Evolutionary conservation across 2,888 invertebrate genomes (phyloP), one percentile per base, ranked within the genome.

Genomic region (Lepidocyrtinus sp.): DNA sequence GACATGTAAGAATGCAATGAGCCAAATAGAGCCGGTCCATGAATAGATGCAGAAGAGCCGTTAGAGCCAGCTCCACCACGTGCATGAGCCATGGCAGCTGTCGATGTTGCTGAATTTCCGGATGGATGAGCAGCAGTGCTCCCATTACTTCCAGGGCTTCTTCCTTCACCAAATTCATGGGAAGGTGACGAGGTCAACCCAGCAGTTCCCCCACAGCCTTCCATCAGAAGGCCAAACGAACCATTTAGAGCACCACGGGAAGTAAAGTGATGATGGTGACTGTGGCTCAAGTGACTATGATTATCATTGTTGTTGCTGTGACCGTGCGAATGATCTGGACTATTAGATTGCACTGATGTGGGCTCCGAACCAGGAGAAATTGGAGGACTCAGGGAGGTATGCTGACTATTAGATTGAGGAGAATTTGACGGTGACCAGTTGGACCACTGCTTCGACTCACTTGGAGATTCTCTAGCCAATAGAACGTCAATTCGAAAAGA

Each of bases 401-500:
- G 83, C 24, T 84, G 81, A 36, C 82, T 82, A 19, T 82, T 83
- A n/a, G 83, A 83, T 19, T 81, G 80, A 1, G 85, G 85, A 3
- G 86, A 86, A 17, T 82, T 83, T 12, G 86, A 85, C 0, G 83
- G 82, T 17, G 86, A 85, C 85, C 85, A 85, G 24, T 80, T n/a
- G 82, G 73, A 77, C 82, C 82, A 81, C 64, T 74, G 74, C 55
- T 78, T 82, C 7, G 73, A 79, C 21, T 63, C 70, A 22, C 78
- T 68, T 2, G 82, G 83, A 64, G 86, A 77, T 82, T 89, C 91
- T 71, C 92, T 91, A 0, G 95, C 95, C 1, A 97, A 89, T 1
- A 97, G 89, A 0, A 96, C 96, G 87, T 97, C 97, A 85, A 97
- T 97, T 88, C 96, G 96, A 88, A 97, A 97, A 0, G 96, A 96